Evolutionary conservation across 1,140 invertebrate genomes (phyloP).

Genomic region (Drosophila tsacasi): DNA sequence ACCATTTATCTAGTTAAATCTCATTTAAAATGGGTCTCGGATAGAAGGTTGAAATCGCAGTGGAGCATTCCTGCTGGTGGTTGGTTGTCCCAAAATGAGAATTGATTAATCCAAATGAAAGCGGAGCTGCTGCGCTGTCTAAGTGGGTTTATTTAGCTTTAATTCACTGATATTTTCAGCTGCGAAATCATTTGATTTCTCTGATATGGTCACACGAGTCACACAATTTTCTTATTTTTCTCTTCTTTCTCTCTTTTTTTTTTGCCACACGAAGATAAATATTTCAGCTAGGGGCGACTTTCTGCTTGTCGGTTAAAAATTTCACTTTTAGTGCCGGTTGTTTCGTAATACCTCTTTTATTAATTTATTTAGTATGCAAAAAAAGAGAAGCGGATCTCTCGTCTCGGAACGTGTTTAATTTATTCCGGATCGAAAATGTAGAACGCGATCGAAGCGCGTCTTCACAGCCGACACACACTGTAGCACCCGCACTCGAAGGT

Average conservation of each 20-base stretch:
- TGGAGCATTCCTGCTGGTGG: constrained; percentile 36
- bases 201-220: constrained; percentile 46
- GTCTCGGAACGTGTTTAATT: constrained; percentile 30
- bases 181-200: constrained; percentile 33
- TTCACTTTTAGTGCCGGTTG: constrained; percentile 48
- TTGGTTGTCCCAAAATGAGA: constrained; percentile 29
- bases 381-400: constrained; percentile 13
- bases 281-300: constrained; percentile 51
- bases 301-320: constrained; percentile 45
- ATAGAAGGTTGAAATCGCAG: constrained; percentile 50
- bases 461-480: constrained; percentile 23
- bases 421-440: constrained; percentile 51
- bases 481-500: constrained; percentile 41
- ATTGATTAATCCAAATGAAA: constrained; percentile 77
- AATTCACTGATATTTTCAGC: constrained; percentile 25
- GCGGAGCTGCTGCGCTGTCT: constrained; percentile 12
- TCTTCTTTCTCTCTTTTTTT: background rate
- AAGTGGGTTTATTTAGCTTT: constrained; percentile 47
- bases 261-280: constrained; percentile 60
- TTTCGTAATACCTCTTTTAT: constrained; percentile 64
- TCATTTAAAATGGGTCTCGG: constrained; percentile 75
- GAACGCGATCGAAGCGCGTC: constrained; percentile 63
- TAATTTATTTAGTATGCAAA: constrained; percentile 40
- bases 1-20: constrained; percentile 81
- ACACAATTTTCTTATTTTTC: constrained; percentile 25